Evolutionary conservation across 2,113 vertebrate genomes (phyloP), one percentile per base, ranked within the genome.

Genomic region (Dolichallabes microphthalmus): DNA sequence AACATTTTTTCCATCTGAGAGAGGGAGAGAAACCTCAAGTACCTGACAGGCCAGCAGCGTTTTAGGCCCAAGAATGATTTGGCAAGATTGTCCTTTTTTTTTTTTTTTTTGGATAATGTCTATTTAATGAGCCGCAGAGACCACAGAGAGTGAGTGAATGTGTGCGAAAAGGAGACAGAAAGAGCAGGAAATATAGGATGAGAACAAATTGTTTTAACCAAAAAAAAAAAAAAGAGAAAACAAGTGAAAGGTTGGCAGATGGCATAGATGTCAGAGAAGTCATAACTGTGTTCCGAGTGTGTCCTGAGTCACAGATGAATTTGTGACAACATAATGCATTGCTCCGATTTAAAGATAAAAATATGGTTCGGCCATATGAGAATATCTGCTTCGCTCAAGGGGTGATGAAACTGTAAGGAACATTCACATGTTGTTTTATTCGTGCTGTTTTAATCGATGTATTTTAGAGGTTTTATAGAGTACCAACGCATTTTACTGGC

Each of bases 251-350:
- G 68, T 52, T 80, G 89, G 87, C 85, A 79, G 45, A 91, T 85
- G 88, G 60, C 81, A 76, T 86, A 89, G 91, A 91, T 87, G 84
- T 35, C 32, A 35, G 1, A 35, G 32, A 35, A 35, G 87, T 92
- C 88, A 93, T 91, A 92, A 87, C 90, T 94, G 92, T 86, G 92
- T 92, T 92, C 60, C 63, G 81, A 69, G 82, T 57, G 52, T 50
- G 75, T 63, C 78, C 83, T 74, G 74, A 66, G 64, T 83, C 68
- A 88, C 83, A 81, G 84, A 55, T 81, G 86, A 86, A 91, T 89
- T 84, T 87, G 74, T 89, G 85, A 87, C 57, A 4, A 30, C 53
- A 76, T 88, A 85, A 89, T 89, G 92, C 88, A 90, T 85, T 92
- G 82, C 86, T 89, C 25, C 88, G 81, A 86, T 92, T 90, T 88